A percentile compares a stretch with the other conserved stretches of the same genome.
These are phyloP conservation scores for Chorisops tibialis DNA, from an alignment of 2,888 invertebrate species.

Conservation along the genomic window DNA sequence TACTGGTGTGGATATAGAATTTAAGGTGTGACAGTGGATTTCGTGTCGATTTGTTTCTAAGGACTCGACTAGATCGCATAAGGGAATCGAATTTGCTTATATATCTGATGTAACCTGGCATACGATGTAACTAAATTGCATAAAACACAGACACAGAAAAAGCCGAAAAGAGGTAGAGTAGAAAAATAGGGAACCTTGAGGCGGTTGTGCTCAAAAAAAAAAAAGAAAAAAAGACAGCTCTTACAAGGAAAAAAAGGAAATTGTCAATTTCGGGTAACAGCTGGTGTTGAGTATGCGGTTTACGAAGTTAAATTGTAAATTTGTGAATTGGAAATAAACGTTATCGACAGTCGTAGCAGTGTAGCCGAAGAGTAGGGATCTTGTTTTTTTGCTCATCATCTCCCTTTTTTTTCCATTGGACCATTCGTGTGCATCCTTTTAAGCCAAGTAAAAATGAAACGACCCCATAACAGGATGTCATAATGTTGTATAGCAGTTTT, in stretches of 20 bases:
- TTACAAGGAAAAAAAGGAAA: slow-evolving; percentile 32
- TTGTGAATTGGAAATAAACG: slow-evolving; percentile 33
- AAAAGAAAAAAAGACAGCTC: neutral
- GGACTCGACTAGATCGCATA: no score
- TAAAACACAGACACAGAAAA: no score
- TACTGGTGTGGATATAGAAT: no score
- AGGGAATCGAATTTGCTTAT: no score
- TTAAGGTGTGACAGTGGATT: no score
- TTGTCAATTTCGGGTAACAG: slow-evolving; percentile 38
- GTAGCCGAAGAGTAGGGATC: neutral
- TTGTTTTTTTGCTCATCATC: neutral
- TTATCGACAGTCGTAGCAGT: slow-evolving; percentile 25
- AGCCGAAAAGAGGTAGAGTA: no score
- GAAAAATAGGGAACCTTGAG: no score
- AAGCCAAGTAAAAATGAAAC: slow-evolving; percentile 9
- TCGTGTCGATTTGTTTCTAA: no score
- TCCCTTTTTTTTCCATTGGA: slow-evolving; percentile 7
- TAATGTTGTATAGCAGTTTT: no score
- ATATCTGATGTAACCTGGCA: no score
- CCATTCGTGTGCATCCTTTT: slow-evolving; percentile 21
- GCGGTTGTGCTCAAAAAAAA: no score
- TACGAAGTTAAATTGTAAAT: slow-evolving; percentile 35
- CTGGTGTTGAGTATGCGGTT: slow-evolving; percentile 38
- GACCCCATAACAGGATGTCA: slow-evolving; percentile 16
- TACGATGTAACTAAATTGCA: no score